Evolutionary conservation across 2,888 invertebrate species (phyloP).

Genomic region (Drosophila mettleri): DNA sequence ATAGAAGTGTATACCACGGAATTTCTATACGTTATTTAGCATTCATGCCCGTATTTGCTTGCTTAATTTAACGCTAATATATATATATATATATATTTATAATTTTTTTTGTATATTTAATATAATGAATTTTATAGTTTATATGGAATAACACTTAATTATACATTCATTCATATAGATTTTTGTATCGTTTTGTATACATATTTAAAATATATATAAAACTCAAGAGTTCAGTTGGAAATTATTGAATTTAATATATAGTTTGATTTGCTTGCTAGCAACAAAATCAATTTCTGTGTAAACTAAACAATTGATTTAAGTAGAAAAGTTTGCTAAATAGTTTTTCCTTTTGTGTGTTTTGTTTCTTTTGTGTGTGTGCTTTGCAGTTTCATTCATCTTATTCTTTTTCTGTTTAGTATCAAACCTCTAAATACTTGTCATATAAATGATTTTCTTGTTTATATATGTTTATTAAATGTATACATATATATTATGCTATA

Average conservation of each 20-base stretch:
- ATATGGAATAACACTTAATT: constrained; percentile 84
- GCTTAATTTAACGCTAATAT: constrained; percentile 73
- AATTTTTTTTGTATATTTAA: constrained; percentile 67
- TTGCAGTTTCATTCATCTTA: constrained; percentile 31
- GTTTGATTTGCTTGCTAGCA: constrained; percentile 31
- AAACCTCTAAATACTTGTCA: constrained; percentile 71
- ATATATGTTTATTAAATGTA: constrained; percentile 71
- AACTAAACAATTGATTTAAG: constrained; percentile 50
- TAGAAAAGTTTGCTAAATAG: constrained; percentile 61
- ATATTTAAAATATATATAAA: constrained; percentile 67
- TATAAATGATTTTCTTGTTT: constrained; percentile 72
- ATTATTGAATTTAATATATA: constrained; percentile 31
- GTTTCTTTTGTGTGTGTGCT: constrained; percentile 43
- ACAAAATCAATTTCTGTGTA: constrained; percentile 24
- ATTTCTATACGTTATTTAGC: constrained; percentile 67
- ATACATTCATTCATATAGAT: constrained; percentile 78
- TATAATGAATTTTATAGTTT: constrained; percentile 80
- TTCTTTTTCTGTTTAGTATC: constrained; percentile 49
- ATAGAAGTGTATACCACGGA: constrained; percentile 71
- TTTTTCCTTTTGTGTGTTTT: constrained; percentile 39
- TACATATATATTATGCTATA: constrained; percentile 64
- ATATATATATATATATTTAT: constrained; percentile 37
- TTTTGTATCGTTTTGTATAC: constrained; percentile 59
- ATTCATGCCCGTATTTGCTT: constrained; percentile 58
- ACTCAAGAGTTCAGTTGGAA: constrained; percentile 39